phyloP scores from a whole-genome alignment of 2,113 vertebrate species.

The Sinocyclocheilus anophthalmus region DNA sequence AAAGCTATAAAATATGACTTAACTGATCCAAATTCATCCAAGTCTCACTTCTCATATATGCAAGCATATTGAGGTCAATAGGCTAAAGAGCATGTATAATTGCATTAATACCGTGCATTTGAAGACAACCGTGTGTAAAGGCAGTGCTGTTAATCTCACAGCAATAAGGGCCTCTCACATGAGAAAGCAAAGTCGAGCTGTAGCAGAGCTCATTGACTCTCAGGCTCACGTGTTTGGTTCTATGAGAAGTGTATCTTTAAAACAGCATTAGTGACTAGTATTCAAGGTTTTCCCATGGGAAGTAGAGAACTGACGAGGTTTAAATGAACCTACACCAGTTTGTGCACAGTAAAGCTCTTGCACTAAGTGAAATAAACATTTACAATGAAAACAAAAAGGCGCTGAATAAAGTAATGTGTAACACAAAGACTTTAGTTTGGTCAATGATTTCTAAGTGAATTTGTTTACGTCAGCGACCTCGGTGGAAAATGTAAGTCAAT shows the following conservation, averaged over 20 bases:
- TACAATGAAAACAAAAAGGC: not conserved
- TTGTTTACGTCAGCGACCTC: not conserved
- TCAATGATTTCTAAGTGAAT: not conserved
- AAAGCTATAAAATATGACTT: not conserved
- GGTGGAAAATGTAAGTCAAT: not conserved
- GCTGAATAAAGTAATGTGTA: not conserved
- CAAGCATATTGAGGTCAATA: not conserved
- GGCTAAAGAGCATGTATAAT: not conserved
- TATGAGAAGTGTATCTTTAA: not conserved
- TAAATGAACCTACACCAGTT: not conserved
- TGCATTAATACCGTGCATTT: constrained; percentile 7
- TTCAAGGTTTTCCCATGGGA: not conserved
- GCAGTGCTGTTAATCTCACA: not conserved
- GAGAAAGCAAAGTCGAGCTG: constrained; percentile 7
- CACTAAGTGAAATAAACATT: not conserved
- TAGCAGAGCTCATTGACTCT: not conserved
- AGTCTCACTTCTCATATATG: not conserved
- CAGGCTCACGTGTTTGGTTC: constrained; percentile 20
- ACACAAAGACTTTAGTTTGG: not conserved
- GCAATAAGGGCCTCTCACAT: not conserved
- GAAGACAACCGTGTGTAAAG: not conserved
- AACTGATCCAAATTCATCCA: not conserved
- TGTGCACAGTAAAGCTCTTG: constrained; percentile 3
- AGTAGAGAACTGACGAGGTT: not conserved
- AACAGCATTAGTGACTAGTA: not conserved